These are phyloP conservation scores for Atethmia centrago DNA, from an alignment of 2,888 invertebrate species.

Conservation along the genomic window DNA sequence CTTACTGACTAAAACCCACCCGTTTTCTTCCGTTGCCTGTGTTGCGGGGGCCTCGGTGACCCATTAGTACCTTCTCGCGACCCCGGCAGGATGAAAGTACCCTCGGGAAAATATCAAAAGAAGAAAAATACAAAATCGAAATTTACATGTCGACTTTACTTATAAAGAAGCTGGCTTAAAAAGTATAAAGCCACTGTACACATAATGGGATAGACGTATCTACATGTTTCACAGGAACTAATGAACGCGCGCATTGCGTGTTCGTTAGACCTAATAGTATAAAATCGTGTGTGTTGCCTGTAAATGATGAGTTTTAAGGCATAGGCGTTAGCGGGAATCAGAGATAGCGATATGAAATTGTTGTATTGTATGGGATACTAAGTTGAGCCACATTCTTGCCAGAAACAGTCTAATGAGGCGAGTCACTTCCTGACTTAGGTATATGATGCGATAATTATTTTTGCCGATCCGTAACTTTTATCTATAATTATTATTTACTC, in stretches of 20 bases:
- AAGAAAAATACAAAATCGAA: neutral
- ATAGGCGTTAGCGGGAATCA: neutral
- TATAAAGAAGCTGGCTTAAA: too few relatives aligned
- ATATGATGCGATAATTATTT: neutral
- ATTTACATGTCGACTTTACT: neutral
- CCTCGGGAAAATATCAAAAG: neutral
- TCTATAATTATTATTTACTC: neutral
- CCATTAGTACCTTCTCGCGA: too few relatives aligned
- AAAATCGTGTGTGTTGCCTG: conserved; percentile 40
- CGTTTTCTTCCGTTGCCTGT: too few relatives aligned
- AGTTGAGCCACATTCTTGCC: neutral
- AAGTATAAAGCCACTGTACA: conserved; percentile 22
- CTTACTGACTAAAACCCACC: too few relatives aligned
- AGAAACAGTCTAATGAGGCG: neutral
- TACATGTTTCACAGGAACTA: conserved; percentile 49
- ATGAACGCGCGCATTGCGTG: conserved; percentile 48
- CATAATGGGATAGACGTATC: conserved; percentile 21
- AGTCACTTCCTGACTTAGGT: neutral
- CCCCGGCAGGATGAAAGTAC: neutral
- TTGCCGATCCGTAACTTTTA: neutral
- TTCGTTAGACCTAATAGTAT: conserved; percentile 57
- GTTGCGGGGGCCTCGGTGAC: too few relatives aligned
- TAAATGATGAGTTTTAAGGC: neutral
- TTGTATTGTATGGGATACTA: neutral
- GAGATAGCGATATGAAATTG: neutral